These are phyloP conservation scores for Pelecanoides urinatrix DNA, from an alignment of 2,113 vertebrate genomes.

Conservation along the genomic window DNA sequence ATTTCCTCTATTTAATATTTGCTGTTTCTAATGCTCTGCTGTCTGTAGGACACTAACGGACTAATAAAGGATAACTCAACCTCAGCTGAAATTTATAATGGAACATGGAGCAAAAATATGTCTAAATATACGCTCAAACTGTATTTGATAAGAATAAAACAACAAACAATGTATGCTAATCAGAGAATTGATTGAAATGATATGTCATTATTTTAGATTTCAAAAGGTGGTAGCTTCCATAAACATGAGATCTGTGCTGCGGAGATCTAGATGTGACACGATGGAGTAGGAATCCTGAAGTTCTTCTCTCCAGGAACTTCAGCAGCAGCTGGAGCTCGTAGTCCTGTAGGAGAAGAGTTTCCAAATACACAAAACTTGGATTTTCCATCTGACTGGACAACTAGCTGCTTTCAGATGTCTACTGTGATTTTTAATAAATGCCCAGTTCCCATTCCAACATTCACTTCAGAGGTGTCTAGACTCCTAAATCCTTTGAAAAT, in stretches of 20 bases:
- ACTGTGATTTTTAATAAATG: background rate
- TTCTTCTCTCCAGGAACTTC: background rate
- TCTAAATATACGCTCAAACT: background rate
- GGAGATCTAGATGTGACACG: background rate
- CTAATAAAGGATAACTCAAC: background rate
- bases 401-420: background rate
- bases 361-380: background rate
- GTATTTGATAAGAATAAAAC: background rate
- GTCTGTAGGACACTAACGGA: background rate
- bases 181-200: background rate
- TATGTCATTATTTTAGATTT: background rate
- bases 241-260: background rate
- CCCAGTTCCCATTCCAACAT: background rate
- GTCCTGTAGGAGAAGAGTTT: background rate
- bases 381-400: background rate
- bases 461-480: background rate
- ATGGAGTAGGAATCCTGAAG: background rate
- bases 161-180: background rate
- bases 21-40: background rate
- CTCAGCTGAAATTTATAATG: background rate
- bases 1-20: background rate
- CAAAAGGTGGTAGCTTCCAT: background rate
- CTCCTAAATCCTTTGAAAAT: background rate
- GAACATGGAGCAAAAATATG: background rate
- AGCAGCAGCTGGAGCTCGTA: background rate